A percentile compares a stretch with the other conserved stretches of the same genome.
phyloP scores from a whole-genome alignment of 2,797 vertebrate species.

The Lacerta viridis region DNA sequence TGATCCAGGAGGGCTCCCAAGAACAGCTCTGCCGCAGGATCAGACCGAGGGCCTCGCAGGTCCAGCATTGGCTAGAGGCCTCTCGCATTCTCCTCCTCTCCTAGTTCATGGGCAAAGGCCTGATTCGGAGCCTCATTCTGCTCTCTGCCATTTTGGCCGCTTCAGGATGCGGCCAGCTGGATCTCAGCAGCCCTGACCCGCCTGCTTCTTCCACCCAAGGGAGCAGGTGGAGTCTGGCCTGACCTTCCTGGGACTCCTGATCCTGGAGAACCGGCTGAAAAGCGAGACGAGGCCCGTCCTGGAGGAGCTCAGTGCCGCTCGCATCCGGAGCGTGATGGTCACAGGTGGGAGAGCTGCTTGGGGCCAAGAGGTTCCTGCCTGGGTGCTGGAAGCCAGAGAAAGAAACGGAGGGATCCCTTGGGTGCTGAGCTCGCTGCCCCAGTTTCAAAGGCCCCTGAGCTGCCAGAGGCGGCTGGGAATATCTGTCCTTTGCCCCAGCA shows the following conservation, averaged over 20 bases:
- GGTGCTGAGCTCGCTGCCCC: neutral
- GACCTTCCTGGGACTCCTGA: constrained; percentile 82
- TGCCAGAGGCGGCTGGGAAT: neutral
- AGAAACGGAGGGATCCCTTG: too few relatives aligned
- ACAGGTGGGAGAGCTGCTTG: constrained; percentile 76
- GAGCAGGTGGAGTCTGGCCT: constrained; percentile 80
- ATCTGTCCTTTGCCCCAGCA: too few relatives aligned
- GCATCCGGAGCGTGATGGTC: constrained; percentile 83
- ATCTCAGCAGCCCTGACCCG: rapidly evolving
- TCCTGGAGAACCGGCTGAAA: constrained; percentile 84
- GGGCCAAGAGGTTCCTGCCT: neutral
- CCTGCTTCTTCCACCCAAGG: constrained; percentile 63
- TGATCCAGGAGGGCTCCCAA: neutral
- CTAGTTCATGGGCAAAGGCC: constrained; percentile 19
- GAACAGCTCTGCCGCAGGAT: neutral
- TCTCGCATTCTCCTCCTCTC: neutral
- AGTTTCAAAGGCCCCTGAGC: neutral
- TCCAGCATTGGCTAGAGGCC: neutral
- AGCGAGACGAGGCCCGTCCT: constrained; percentile 79
- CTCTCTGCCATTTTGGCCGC: neutral
- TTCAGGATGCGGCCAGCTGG: neutral
- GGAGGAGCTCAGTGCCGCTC: constrained; percentile 79
- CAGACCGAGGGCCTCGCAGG: too few relatives aligned
- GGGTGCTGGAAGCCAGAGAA: neutral
- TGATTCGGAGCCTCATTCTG: neutral